Base-by-base conservation (phyloP, 2,113 vertebrate genomes). In the Malaclemys terrapin region DNA sequence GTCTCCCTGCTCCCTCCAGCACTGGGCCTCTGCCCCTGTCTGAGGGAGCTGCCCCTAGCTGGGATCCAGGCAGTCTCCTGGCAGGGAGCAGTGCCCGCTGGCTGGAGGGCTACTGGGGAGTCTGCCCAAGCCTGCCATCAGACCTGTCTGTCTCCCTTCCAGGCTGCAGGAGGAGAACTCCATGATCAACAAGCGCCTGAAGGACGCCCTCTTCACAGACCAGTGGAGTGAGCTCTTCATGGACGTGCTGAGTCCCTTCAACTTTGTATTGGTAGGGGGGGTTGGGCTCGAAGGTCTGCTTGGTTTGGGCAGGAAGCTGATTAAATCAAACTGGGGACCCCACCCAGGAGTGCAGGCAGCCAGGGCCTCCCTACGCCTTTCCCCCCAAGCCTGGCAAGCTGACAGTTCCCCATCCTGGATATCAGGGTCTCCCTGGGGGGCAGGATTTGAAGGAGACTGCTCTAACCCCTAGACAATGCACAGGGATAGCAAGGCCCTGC, bases 161-260 rank as follows among this genome's bases (percentile, higher is more conserved):
- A 99, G 99, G 95, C 97, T 99, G 91, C 99, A 99, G 96, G 99
- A 99, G 97, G 99, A 99, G 89, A 99, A 99, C 95, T 99, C 99
- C 84, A 99, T 99, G 99, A 99, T 99, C 96, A 99, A 99, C 98
- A 99, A 99, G 96, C 97, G 99, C 50, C 98, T 99, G 95, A 99
- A 99, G 97, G 99, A 99, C 53, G 99, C 98, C 47, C 98, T 99
- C n/a, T 99, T 99, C 95, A 99, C 99, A 2, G 99, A 99, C 97
- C 99, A 99, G 97, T 99, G 99, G 99, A 99, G 99, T 0, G 99
- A 99, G 92, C 98, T 99, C 49, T 99, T 99, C 97, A 99, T 99
- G 99, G 99, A 99, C 87, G 98, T 99, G 0, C 98, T 99, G 89
- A 99, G 99, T 80, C 99, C 98, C 29, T 99, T 99, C 94, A 99